These are phyloP conservation scores for Centropyge bicolor DNA, from an alignment of 2,797 vertebrate species.

Conservation along the genomic window DNA sequence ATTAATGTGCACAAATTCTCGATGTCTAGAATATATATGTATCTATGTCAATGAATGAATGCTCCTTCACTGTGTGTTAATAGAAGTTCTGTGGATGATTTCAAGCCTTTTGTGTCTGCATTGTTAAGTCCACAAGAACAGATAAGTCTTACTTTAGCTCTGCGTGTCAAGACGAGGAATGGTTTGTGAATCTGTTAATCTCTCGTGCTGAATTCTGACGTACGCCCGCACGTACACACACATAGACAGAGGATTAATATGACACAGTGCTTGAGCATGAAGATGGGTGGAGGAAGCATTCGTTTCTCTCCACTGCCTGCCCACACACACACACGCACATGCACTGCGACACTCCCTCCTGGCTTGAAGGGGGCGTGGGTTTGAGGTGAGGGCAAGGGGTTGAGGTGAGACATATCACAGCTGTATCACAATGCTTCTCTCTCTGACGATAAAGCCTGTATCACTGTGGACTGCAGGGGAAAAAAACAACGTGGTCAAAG, in stretches of 20 bases:
- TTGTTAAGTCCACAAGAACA: constrained; percentile 33
- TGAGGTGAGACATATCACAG: constrained; percentile 57
- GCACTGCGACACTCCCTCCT: constrained; percentile 62
- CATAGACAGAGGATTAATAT: constrained; percentile 58
- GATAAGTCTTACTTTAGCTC: constrained; percentile 39
- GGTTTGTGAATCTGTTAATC: constrained; percentile 44
- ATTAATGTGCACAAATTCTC: not conserved
- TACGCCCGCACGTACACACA: constrained; percentile 28
- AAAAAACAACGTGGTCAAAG: constrained; percentile 5
- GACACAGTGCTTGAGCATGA: constrained; percentile 67
- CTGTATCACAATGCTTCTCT: constrained; percentile 34
- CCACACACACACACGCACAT: constrained; percentile 24
- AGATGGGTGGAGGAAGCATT: constrained; percentile 67
- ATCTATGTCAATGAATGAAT: not conserved
- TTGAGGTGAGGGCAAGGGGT: constrained; percentile 37
- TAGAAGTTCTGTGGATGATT: constrained; percentile 9
- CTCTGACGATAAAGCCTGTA: constrained; percentile 9
- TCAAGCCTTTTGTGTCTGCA: constrained; percentile 13
- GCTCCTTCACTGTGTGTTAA: constrained; percentile 5
- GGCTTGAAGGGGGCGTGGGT: constrained; percentile 42
- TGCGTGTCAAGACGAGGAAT: constrained; percentile 54
- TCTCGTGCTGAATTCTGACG: constrained; percentile 22
- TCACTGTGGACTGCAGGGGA: constrained; percentile 13
- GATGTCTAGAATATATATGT: not conserved
- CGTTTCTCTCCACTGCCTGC: constrained; percentile 40